phyloP scores from a whole-genome alignment of 2,888 invertebrate genomes.

The Pterobdella sp. region DNA sequence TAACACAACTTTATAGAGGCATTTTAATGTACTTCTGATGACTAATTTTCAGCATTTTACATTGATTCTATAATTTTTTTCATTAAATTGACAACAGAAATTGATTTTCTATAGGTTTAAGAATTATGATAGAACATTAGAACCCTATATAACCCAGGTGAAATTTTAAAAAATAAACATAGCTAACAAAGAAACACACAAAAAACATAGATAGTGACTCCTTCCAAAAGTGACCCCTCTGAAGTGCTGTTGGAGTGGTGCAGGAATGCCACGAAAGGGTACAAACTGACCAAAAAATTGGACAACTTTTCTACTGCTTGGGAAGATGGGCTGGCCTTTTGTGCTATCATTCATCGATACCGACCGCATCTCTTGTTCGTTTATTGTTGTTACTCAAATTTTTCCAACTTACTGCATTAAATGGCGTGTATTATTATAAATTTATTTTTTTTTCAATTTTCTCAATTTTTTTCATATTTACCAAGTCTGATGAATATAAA shows the following conservation, averaged over 20 bases:
- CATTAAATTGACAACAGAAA: no score
- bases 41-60: no score
- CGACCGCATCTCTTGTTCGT: conserved; percentile 81
- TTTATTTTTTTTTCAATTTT: no score
- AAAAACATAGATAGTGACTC: no score
- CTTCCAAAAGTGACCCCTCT: conserved; percentile 25
- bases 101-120: no score
- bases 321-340: conserved; percentile 90
- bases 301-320: conserved; percentile 81
- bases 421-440: neutral
- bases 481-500: neutral
- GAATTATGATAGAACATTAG: no score
- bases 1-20: no score
- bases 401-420: neutral
- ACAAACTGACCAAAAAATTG: conserved; percentile 72
- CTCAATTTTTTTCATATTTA: neutral
- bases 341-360: conserved; percentile 85
- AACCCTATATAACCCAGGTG: no score
- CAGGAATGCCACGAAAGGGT: conserved; percentile 76
- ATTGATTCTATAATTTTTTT: no score
- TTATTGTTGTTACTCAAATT: conserved; percentile 2
- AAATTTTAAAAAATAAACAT: no score
- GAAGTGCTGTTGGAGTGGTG: conserved; percentile 88
- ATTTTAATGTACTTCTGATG: no score
- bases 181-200: no score